phyloP scores from a whole-genome alignment of 2,113 vertebrate species.

The Laterallus jamaicensis region DNA sequence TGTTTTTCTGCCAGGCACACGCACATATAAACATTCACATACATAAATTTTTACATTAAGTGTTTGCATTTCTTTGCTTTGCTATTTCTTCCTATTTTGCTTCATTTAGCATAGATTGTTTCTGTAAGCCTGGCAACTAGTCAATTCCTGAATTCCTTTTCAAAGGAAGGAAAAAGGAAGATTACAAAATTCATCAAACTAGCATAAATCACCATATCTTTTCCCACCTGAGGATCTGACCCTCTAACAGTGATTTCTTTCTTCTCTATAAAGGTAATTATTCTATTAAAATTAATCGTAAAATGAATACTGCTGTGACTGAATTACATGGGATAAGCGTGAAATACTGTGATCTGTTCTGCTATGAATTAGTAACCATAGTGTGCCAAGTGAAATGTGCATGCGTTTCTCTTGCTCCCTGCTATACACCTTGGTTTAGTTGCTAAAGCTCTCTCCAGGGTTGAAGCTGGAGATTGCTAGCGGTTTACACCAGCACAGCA shows the following conservation, averaged over 20 bases:
- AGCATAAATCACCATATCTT: constrained; percentile 42
- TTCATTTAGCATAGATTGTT: constrained; percentile 19
- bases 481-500: not conserved
- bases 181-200: constrained; percentile 26
- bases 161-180: not conserved
- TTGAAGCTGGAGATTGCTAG: not conserved
- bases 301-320: constrained; percentile 46
- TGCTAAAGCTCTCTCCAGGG: not conserved
- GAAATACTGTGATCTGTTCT: constrained; percentile 53
- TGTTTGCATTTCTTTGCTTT: not conserved
- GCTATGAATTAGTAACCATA: constrained; percentile 37
- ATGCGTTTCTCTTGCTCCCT: not conserved
- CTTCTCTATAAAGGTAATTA: constrained; percentile 54
- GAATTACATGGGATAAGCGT: constrained; percentile 52
- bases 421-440: not conserved
- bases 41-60: not conserved
- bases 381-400: constrained; percentile 12
- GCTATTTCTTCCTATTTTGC: constrained; percentile 18
- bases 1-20: not conserved
- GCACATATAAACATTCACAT: not conserved
- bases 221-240: constrained; percentile 55
- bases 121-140: not conserved
- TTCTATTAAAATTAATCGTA: constrained; percentile 59
- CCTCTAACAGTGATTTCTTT: constrained; percentile 14
- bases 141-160: constrained; percentile 26